These are phyloP conservation scores for Meloidogyne chitwoodi DNA, from an alignment of 1,140 invertebrate species.

Conservation along the genomic window DNA sequence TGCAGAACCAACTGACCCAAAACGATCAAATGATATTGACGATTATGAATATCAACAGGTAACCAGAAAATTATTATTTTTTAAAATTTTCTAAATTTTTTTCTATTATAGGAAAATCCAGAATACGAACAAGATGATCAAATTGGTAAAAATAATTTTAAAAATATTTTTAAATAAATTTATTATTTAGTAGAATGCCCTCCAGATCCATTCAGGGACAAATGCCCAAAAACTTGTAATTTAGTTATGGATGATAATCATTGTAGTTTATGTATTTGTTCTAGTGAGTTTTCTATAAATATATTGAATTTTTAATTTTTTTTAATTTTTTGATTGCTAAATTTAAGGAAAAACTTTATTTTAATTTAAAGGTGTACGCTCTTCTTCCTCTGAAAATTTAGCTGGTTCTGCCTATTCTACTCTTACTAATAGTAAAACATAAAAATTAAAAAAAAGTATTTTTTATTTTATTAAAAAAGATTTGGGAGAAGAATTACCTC, in stretches of 20 bases:
- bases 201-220: constrained; percentile 26
- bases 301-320: not conserved
- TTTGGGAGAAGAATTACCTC: not conserved
- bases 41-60: constrained; percentile 23
- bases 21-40: constrained; percentile 19
- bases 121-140: constrained; percentile 32
- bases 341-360: not conserved
- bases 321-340: not conserved
- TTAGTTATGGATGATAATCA: constrained; percentile 28
- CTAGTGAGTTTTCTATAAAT: constrained; percentile 11
- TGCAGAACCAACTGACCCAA: constrained; percentile 24
- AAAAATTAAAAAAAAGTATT: not conserved
- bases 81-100: not conserved
- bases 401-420: constrained; percentile 11
- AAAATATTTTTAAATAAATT: not conserved
- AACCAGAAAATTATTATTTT: not conserved
- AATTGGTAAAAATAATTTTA: constrained; percentile 1
- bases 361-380: not conserved
- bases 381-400: constrained; percentile 8
- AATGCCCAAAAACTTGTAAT: constrained; percentile 32
- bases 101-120: constrained; percentile 21
- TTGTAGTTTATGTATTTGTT: constrained; percentile 34
- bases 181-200: constrained; percentile 26
- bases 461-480: not conserved
- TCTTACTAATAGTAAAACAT: not conserved